Base-by-base conservation (phyloP, 2,113 vertebrate genomes). In the Laticauda laticaudata region DNA sequence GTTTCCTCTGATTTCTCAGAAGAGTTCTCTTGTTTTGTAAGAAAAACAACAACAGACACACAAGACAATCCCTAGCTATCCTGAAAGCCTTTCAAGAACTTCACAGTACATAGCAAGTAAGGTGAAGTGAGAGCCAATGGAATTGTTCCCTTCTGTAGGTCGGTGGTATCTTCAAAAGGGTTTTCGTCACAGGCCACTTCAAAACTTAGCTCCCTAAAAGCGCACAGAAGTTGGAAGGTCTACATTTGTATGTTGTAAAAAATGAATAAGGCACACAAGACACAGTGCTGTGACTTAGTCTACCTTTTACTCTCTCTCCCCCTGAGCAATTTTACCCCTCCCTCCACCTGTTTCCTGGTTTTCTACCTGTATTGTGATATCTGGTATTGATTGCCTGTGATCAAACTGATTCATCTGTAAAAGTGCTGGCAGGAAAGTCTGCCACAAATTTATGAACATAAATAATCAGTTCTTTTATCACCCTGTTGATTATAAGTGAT, bases 391-490 rank as follows among this genome's bases (percentile, higher is more conserved):
- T 90, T 94, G 57, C n/a, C 64, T 93, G 56, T 75, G 87, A 94
- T 94, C 91, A 94, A 92, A 9, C 89, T n/a, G 89, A 95, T 93
- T 95, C 24, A 43, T 88, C 93, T 94, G 69, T 57, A 92, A 94
- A 39, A 93, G 57, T 90, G 88, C 91, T 90, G 93, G 95, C 96
- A 93, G 89, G 45, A 94, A 95, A 96, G 93, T 39, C 26, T 93
- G 61, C 94, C 55, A 54, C 54, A 92, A 56, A 93, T 94, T 94
- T 95, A 93, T 91, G 64, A 95, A 95, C 5, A 93, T 87, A 94
- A 95, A 94, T 95, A 95, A 95, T 86, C 61, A 53, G 95, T 39
- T 43, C 86, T 95, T 93, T 95, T 94, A 94, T 95, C 90, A 93
- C 43, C 85, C 48, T 88, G 91, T 55, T 94, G 94, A 94, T 95